Evolutionary conservation across 2,113 vertebrate genomes (phyloP).

Genomic region (Dasyornis broadbenti): DNA sequence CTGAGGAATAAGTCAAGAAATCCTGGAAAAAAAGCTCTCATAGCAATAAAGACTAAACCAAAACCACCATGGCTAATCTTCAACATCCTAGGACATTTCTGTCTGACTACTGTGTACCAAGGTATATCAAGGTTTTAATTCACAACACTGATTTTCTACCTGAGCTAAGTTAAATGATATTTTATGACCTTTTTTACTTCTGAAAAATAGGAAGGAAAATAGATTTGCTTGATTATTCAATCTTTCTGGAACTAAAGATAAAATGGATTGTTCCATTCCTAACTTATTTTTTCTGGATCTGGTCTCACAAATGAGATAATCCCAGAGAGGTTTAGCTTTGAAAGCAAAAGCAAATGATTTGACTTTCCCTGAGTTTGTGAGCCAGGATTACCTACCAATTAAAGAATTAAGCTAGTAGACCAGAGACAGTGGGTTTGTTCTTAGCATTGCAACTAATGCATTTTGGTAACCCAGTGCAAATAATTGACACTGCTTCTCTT

Average conservation of each 20-base stretch:
- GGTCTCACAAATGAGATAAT: conserved; percentile 51
- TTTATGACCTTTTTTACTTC: not conserved
- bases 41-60: not conserved
- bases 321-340: conserved; percentile 4
- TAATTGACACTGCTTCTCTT: not conserved
- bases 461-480: not conserved
- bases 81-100: not conserved
- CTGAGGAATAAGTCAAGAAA: conserved; percentile 43
- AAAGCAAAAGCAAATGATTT: not conserved
- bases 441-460: not conserved
- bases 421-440: not conserved
- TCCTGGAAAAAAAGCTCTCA: conserved; percentile 30
- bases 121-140: not conserved
- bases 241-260: not conserved
- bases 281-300: conserved; percentile 52
- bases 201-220: not conserved
- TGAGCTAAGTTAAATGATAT: not conserved
- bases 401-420: conserved; percentile 7
- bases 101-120: not conserved
- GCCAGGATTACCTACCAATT: conserved; percentile 20
- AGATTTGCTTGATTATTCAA: not conserved
- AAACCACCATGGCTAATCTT: conserved; percentile 32
- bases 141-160: not conserved
- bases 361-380: not conserved
- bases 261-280: conserved; percentile 7